These are phyloP conservation scores for Mylabris sibirica DNA, from an alignment of 2,888 invertebrate species.

Conservation along the genomic window DNA sequence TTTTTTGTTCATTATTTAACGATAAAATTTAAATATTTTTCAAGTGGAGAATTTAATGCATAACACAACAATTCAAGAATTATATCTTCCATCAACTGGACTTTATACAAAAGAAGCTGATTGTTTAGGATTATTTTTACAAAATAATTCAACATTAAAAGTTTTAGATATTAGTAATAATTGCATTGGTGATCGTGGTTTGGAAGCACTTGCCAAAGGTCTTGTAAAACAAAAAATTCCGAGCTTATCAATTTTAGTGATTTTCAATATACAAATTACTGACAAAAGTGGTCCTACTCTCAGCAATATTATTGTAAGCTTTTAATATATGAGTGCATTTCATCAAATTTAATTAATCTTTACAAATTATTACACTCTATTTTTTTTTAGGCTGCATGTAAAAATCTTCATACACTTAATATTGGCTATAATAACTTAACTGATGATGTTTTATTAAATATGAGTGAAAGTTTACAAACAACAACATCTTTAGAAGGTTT, in stretches of 20 bases:
- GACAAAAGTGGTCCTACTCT: constrained; percentile 55
- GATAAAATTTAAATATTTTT: constrained; percentile 30
- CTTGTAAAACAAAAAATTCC: constrained; percentile 48
- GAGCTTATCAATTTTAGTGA: constrained; percentile 53
- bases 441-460: constrained; percentile 51
- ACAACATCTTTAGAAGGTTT: constrained; percentile 54
- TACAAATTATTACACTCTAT: background rate
- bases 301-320: constrained; percentile 54
- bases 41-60: constrained; percentile 53
- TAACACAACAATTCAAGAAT: constrained; percentile 51
- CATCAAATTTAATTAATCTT: background rate
- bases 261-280: constrained; percentile 57
- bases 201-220: constrained; percentile 55
- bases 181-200: constrained; percentile 56
- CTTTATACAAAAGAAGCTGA: constrained; percentile 58
- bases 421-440: constrained; percentile 57
- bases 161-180: constrained; percentile 58
- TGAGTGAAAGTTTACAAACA: constrained; percentile 46
- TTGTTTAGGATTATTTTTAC: constrained; percentile 50
- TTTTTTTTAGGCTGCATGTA: constrained; percentile 50
- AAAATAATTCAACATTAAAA: constrained; percentile 51
- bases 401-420: constrained; percentile 55
- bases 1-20: constrained; percentile 19
- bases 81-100: constrained; percentile 55
- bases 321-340: background rate